A percentile compares a stretch with the other conserved stretches of the same genome.
Conservation (phyloP, 1,140 invertebrate species). For the Drosophila pectinifera region DNA sequence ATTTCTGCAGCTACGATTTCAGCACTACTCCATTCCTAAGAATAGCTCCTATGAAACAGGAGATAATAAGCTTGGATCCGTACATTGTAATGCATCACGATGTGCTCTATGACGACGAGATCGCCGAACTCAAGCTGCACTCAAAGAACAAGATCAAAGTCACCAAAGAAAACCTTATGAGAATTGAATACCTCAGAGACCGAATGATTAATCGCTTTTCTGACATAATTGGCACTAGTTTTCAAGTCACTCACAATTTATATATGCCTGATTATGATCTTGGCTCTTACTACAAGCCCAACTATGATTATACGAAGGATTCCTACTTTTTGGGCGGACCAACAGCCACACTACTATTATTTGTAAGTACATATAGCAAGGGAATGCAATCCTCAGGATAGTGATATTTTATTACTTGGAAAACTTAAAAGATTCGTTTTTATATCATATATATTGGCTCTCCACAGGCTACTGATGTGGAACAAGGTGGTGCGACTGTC, state of each 20-base stretch:
- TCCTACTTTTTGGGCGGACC: constrained; percentile 82
- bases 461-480: constrained; percentile 94
- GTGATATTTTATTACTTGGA: too few species aligned
- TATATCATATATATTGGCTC: too few species aligned
- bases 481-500: constrained; percentile 97
- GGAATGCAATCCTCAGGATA: background rate
- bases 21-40: constrained; percentile 90
- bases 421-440: too few species aligned
- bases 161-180: background rate
- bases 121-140: constrained; percentile 94
- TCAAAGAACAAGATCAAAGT: constrained; percentile 91
- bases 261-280: constrained; percentile 1
- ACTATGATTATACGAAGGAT: constrained; percentile 76
- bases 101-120: constrained; percentile 94
- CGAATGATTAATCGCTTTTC: constrained; percentile 89
- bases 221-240: constrained; percentile 88
- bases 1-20: constrained; percentile 92
- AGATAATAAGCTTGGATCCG: constrained; percentile 93
- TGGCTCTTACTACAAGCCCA: background rate
- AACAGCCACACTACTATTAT: constrained; percentile 87
- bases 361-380: constrained; percentile 35
- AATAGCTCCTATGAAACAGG: constrained; percentile 95
- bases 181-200: constrained; percentile 86
- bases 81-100: constrained; percentile 95
- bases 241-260: constrained; percentile 87